Evolutionary conservation across 2,113 vertebrate genomes (phyloP).

Genomic region (Uropsilus gracilis): DNA sequence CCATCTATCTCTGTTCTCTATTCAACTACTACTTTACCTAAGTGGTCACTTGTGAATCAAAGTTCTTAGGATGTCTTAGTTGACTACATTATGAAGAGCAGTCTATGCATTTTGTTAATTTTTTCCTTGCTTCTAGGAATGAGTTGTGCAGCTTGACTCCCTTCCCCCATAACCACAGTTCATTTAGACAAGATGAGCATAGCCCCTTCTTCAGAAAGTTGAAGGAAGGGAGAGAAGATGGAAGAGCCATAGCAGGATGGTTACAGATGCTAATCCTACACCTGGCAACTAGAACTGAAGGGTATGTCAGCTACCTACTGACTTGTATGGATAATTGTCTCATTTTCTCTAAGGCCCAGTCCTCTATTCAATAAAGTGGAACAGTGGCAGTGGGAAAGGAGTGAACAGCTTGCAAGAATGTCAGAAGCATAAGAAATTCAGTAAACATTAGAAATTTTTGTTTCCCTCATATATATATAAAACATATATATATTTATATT

Average conservation of each 20-base stretch:
- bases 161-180: fast-evolving
- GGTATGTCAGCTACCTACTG: neutral
- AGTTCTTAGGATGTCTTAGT: neutral
- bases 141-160: neutral
- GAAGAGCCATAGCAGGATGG: neutral
- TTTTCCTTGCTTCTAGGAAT: neutral
- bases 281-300: neutral
- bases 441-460: neutral
- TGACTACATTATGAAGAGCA: neutral
- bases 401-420: neutral
- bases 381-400: neutral
- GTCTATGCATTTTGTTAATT: neutral
- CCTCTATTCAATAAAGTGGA: neutral
- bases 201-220: neutral
- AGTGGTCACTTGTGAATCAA: neutral
- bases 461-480: neutral
- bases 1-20: neutral
- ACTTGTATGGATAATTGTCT: neutral
- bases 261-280: neutral
- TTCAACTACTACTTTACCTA: neutral
- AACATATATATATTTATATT: no score
- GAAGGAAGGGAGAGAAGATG: neutral
- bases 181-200: neutral
- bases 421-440: neutral
- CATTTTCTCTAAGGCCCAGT: neutral